Base-by-base conservation (phyloP, 2,888 invertebrate species). In the Melanostoma scalare region DNA sequence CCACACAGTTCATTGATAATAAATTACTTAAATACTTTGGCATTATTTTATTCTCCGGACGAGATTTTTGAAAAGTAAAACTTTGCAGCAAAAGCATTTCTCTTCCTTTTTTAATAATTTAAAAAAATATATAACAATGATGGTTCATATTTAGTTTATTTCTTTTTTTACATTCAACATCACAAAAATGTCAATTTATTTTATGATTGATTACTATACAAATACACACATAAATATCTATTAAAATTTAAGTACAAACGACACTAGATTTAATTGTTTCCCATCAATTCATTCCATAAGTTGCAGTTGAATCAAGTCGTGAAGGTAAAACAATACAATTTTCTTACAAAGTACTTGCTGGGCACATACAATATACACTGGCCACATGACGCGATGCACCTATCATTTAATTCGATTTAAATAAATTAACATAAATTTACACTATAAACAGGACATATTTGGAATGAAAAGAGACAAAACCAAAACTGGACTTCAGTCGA, bases 231-330 rank as follows among this genome's bases (percentile, higher is more conserved):
- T 38, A 48, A 46, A 63, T 63, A 50, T 63, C 38, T 76, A 81
- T 77, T 63, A 68, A 82, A 50, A 75, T 63, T 63, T 63, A 75
- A 79, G 55, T 78, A 84, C 71, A 75, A 20, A 75, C 84, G 74
- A 79, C 67, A 79, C 60, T 79, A 75, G 74, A 58, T 79, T 82
- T 58, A 84, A 79, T 84, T 84, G 78, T 84, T 79, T 79, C 84
- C 84, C 84, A 79, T 84, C 65, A 78, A 74, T 74, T 69, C 53
- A 61, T 77, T 78, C 69, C 56, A 74, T 63, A 69, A 53, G 72
- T 55, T 72, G 72, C 30, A 36, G 20, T 67, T 71, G 9, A 9
- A 36, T 63, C 48, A 30, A 63, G 63, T 33, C 48, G 33, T 38
- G 44, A 9, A 42, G 9, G 42, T 42, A 6, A 9, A 42, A 20